A percentile compares a stretch with the other conserved stretches of the same genome.
Conservation (phyloP, 2,888 invertebrate genomes). For the Macaria liturata region DNA sequence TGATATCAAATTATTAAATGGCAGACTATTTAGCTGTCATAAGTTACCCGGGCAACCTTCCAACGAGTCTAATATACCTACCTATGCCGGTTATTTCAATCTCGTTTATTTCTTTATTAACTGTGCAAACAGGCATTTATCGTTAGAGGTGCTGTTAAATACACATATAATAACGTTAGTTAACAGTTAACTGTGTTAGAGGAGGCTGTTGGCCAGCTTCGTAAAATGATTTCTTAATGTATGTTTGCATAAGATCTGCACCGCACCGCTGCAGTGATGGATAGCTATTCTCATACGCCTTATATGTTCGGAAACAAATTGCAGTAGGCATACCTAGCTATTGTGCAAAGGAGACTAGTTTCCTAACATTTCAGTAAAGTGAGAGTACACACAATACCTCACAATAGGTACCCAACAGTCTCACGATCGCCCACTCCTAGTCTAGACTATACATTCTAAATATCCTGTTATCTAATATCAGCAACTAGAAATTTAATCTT, state of each 20-base stretch:
- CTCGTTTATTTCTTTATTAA: slow-evolving; percentile 25
- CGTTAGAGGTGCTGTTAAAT: slow-evolving; percentile 14
- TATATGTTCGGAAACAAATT: slow-evolving; percentile 10
- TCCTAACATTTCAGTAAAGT: slow-evolving; percentile 11
- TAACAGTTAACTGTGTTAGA: slow-evolving; percentile 10
- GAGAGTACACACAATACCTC: neutral
- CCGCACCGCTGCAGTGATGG: slow-evolving; percentile 10
- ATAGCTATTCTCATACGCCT: slow-evolving; percentile 8
- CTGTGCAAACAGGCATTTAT: slow-evolving; percentile 26
- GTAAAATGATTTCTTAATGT: slow-evolving; percentile 14
- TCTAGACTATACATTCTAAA: neutral
- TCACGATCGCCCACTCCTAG: neutral
- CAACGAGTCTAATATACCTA: slow-evolving; percentile 22
- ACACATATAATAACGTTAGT: slow-evolving; percentile 9
- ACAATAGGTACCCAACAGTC: neutral
- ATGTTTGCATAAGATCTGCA: slow-evolving; percentile 13
- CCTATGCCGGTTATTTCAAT: slow-evolving; percentile 27
- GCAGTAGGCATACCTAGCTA: slow-evolving; percentile 1
- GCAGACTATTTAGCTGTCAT: slow-evolving; percentile 26
- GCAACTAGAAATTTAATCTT: neutral
- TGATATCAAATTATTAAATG: slow-evolving; percentile 31
- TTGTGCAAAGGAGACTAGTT: slow-evolving; percentile 11
- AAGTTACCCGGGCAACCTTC: slow-evolving; percentile 27
- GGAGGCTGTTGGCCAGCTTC: neutral
- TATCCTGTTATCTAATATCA: slow-evolving; percentile 1